Evolutionary conservation across 92 coral and sea anemone species (phyloP), one percentile per base, ranked within the genome.

Genomic region (Phenganax subtilis): DNA sequence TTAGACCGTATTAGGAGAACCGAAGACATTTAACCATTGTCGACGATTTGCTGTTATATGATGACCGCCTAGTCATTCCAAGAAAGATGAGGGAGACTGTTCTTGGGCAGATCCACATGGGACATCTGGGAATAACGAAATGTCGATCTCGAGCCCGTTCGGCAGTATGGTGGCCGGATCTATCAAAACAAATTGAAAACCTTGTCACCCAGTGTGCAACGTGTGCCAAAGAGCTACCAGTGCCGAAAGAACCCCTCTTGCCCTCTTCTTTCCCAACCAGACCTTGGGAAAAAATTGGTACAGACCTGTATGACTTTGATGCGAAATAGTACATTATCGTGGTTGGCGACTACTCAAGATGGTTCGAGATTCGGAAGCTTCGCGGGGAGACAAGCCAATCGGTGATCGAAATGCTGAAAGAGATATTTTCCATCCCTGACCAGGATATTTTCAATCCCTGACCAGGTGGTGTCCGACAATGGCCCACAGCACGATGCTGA

Each of bases 31-130:
- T 81, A 37, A 56, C 77, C 54, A 70, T 88, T 29, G 86, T 85
- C 9, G 87, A 85, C 14, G 89, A 87, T 75, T 81, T 85, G 0
- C 85, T 88, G 7, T 80, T 87, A 52, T 90, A 68, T 66, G 89
- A 84, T 55, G 88, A 88, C 37, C 93, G 86, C 76, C 79, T 84
- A 12, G 90, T 90, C 9, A 85, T 90, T 76, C 88, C 90, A 47
- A 84, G 81, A 57, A 67, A 15, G 44, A 83, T 81, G 56, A 85
- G 90, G 54, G 56, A 79, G 59, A 85, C 75, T n/a, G 73, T 84
- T 7, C 70, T 89, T 37, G 81, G 86, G 63, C 80, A 75, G 61
- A 79, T 89, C 59, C 88, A 89, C 63, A 82, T 82, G 11, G 86
- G 90, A 54, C 90, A 87, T 73, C 83, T 80, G 27, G 70, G 74